Evolutionary conservation across 2,797 vertebrate genomes (phyloP), one percentile per base, ranked within the genome.

Genomic region (Galaxias olidus): DNA sequence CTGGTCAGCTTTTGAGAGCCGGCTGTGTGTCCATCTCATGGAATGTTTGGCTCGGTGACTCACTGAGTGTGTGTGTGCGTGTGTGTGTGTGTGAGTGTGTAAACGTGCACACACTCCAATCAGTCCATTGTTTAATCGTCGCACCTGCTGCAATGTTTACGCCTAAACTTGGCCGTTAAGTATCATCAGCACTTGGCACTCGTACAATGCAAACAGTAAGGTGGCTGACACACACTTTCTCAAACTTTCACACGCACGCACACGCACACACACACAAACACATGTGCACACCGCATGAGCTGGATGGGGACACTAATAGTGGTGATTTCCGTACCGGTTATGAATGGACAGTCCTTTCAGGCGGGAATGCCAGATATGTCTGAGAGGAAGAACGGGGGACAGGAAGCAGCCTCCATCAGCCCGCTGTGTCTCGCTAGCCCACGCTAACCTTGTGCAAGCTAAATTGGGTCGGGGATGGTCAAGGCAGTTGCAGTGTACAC

Each of bases 91-190:
- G 1, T 57, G 13, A 1, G 46, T 20, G 58, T 30, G 8, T 40
- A 6, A 30, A 6, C 57, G n/a, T n/a, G n/a, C n/a, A n/a, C n/a
- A n/a, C n/a, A n/a, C n/a, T n/a, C n/a, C n/a, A n/a, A n/a, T n/a
- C 63, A 57, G 67, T 81, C 74, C 58, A 59, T 59, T 69, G 62
- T 72, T 50, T 78, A 42, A 66, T 73, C 59, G 46, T 70, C 75
- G 74, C 82, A 88, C 85, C 86, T 88, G 81, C 70, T 61, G 77
- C 64, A 48, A 51, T 87, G 80, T 86, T 84, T 82, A 75, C 9
- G 43, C 60, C 69, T 73, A 73, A 82, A 79, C 70, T 71, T 73
- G 73, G 72, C 70, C 63, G 65, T 64, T 4, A 20, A 64, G 73
- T 74, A 61, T 68, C 50, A 46, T 70, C 60, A 12, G 12, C 58